phyloP scores from a whole-genome alignment of 2,797 vertebrate species.

The Takifugu ocellatus region DNA sequence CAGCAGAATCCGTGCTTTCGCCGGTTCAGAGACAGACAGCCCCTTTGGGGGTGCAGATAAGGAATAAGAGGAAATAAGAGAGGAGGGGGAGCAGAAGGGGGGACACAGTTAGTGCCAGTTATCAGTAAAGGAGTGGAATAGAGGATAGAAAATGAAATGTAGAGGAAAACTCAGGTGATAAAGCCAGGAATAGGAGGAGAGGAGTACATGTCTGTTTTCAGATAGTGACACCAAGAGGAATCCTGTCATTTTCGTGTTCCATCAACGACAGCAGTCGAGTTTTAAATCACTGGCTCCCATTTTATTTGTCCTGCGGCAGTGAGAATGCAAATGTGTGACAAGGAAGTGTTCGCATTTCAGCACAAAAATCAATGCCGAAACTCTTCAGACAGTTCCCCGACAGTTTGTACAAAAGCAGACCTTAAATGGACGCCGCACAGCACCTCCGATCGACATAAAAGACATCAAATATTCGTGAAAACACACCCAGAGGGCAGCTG shows the following conservation, averaged over 20 bases:
- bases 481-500: too few species aligned
- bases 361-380: too few species aligned
- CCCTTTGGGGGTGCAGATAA: slow-evolving; percentile 56
- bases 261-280: not conserved
- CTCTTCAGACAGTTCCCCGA: too few species aligned
- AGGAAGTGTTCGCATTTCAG: too few species aligned
- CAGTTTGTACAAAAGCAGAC: too few species aligned
- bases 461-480: too few species aligned
- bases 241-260: not conserved
- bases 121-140: slow-evolving; percentile 17
- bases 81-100: slow-evolving; percentile 1
- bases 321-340: too few species aligned
- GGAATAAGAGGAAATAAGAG: slow-evolving; percentile 37
- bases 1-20: slow-evolving; percentile 53
- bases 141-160: slow-evolving; percentile 1
- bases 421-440: too few species aligned
- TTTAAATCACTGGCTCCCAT: not conserved
- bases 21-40: slow-evolving; percentile 61
- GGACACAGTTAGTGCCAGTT: slow-evolving; percentile 16
- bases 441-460: too few species aligned
- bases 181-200: slow-evolving; percentile 2
- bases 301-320: too few species aligned
- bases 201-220: not conserved
- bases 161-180: not conserved
- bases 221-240: not conserved